These are phyloP conservation scores for Saguinus midas DNA, from an alignment of 2,113 vertebrate genomes.

Conservation along the genomic window DNA sequence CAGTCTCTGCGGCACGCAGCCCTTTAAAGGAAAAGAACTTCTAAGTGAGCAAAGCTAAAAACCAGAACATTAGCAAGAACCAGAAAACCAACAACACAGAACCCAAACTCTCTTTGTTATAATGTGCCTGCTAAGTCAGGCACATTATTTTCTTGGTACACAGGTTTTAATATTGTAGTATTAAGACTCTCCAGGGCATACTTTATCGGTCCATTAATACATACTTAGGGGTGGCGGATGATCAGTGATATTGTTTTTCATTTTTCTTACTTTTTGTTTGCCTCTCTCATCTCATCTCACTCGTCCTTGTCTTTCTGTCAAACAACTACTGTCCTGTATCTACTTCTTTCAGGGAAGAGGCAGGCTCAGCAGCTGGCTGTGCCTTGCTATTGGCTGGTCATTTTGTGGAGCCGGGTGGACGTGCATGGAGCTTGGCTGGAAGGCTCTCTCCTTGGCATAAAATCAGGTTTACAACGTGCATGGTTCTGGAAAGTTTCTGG, in stretches of 20 bases:
- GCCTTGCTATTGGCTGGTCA: not conserved
- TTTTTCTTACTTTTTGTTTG: not conserved
- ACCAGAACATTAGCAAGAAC: conserved; percentile 64
- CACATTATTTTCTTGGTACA: not conserved
- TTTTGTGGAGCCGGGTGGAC: not conserved
- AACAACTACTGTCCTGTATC: not conserved
- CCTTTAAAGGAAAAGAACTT: conserved; percentile 73
- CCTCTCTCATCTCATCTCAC: conserved; percentile 17
- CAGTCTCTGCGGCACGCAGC: not conserved
- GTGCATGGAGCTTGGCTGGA: not conserved
- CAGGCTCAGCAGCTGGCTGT: not conserved
- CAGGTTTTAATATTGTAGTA: conserved; percentile 66
- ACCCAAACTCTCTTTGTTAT: conserved; percentile 67
- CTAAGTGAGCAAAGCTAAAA: conserved; percentile 70
- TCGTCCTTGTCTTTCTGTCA: not conserved
- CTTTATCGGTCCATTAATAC: conserved; percentile 53
- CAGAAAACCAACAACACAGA: conserved; percentile 67
- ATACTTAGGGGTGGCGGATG: conserved; percentile 46
- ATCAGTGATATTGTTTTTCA: conserved; percentile 23
- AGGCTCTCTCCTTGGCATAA: not conserved
- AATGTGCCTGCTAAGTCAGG: not conserved
- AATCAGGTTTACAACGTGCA: not conserved
- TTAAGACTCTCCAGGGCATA: conserved; percentile 61
- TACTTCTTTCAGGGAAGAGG: not conserved
- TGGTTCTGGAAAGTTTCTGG: not conserved